phyloP scores from a whole-genome alignment of 2,888 invertebrate genomes.

The Therioaphis trifolii region DNA sequence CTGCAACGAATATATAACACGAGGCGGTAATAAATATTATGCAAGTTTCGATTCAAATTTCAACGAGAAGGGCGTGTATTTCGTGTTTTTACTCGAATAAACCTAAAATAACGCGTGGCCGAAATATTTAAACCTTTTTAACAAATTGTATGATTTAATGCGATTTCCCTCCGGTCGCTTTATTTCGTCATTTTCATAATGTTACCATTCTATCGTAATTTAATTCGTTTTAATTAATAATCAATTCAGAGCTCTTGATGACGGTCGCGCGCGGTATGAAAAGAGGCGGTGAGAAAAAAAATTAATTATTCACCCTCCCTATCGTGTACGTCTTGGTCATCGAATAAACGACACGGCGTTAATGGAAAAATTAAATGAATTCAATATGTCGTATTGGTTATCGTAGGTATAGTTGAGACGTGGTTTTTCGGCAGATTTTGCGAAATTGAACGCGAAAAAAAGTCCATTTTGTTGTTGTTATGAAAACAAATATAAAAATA shows the following conservation, averaged over 20 bases:
- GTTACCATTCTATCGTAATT: slow-evolving; percentile 20
- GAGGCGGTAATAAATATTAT: too few species aligned
- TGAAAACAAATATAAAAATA: too few species aligned
- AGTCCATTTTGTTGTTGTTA: not conserved
- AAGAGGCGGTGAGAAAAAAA: slow-evolving; percentile 10
- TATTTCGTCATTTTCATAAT: slow-evolving; percentile 37
- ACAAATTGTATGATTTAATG: not conserved
- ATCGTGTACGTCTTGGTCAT: not conserved
- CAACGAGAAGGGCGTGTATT: not conserved
- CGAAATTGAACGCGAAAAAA: not conserved
- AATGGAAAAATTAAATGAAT: slow-evolving; percentile 12
- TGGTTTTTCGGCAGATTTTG: not conserved
- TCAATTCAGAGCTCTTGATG: slow-evolving; percentile 10
- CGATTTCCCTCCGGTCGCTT: not conserved
- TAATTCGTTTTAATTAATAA: slow-evolving; percentile 48
- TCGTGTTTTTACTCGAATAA: not conserved
- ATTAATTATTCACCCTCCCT: slow-evolving; percentile 26
- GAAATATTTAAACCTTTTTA: not conserved
- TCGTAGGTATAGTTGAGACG: too few species aligned
- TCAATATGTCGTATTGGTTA: not conserved
- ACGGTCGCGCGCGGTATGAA: not conserved
- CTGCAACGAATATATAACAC: too few species aligned
- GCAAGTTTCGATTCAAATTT: not conserved
- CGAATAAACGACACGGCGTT: not conserved
- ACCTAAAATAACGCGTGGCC: not conserved